Conservation (phyloP, 2,888 invertebrate genomes). For the Lymantria dispar region DNA sequence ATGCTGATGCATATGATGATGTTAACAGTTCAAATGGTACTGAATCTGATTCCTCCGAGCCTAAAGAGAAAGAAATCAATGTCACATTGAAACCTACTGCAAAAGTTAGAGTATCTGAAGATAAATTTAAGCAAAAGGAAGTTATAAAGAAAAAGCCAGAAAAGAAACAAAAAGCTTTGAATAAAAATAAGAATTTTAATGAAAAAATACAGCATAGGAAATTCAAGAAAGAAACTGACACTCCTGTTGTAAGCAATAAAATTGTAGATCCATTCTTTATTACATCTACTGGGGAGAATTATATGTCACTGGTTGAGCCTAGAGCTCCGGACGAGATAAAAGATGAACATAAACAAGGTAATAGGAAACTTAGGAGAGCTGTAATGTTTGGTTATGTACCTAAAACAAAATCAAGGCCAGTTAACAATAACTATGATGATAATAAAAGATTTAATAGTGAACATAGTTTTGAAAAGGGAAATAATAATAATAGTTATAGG, state of each 20-base stretch:
- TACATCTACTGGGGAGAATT: conserved; percentile 69
- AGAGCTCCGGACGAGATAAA: conserved; percentile 72
- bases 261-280: conserved; percentile 75
- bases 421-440: conserved; percentile 30
- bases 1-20: neutral
- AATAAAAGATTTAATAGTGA: conserved; percentile 27
- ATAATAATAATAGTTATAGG: conserved; percentile 10
- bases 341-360: conserved; percentile 66
- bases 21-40: neutral
- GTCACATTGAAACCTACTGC: neutral
- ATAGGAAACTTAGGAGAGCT: conserved; percentile 69
- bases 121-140: conserved; percentile 4
- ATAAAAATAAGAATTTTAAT: conserved; percentile 65
- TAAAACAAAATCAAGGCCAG: conserved; percentile 51
- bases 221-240: conserved; percentile 51
- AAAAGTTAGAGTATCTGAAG: neutral
- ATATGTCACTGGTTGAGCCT: conserved; percentile 70
- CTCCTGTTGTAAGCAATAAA: conserved; percentile 41
- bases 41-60: neutral
- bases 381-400: conserved; percentile 71
- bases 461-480: conserved; percentile 26
- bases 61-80: neutral
- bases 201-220: conserved; percentile 60
- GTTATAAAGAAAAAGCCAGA: conserved; percentile 40
- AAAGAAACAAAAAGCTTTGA: conserved; percentile 53